Base-by-base conservation (phyloP, 2,888 invertebrate species). In the Agrotis ipsilon region DNA sequence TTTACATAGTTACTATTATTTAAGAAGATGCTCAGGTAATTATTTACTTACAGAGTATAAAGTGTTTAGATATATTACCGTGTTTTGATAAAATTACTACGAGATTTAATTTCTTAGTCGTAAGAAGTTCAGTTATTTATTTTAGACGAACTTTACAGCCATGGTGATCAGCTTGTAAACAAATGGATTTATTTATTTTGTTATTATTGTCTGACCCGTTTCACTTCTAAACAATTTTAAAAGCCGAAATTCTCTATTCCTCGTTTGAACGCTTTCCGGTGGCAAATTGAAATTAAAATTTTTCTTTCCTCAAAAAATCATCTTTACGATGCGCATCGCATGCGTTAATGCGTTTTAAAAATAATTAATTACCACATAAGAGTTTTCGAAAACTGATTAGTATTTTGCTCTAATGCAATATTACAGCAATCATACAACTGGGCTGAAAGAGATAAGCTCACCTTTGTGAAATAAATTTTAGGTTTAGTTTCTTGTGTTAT, bases 211-310 rank as follows among this genome's bases (percentile, higher is more conserved):
- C 19, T 48, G 5, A 9, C 45, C 11, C 5, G 49, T 11, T 45
- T 65, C 18, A 21, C 49, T 74, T 14, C 32, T 3, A 32, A 65
- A 45, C 16, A 55, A 49, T 16, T 55, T n/a, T 73, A 49, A 70
- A n/a, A n/a, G n/a, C n/a, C n/a, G n/a, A n/a, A n/a, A n/a, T n/a
- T n/a, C n/a, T n/a, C n/a, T n/a, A n/a, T n/a, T n/a, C n/a, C n/a
- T n/a, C n/a, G n/a, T n/a, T n/a, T n/a, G n/a, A n/a, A n/a, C n/a
- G n/a, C n/a, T n/a, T n/a, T n/a, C n/a, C n/a, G n/a, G n/a, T n/a
- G n/a, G n/a, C n/a, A n/a, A n/a, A n/a, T n/a, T n/a, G n/a, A n/a
- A n/a, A n/a, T n/a, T n/a, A n/a, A n/a, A n/a, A n/a, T n/a, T n/a
- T n/a, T n/a, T n/a, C n/a, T n/a, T n/a, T n/a, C n/a, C n/a, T n/a